A percentile compares a stretch with the other conserved stretches of the same genome.
Evolutionary conservation across 2,113 vertebrate species (phyloP).

Genomic region (Macquaria ambigua): DNA sequence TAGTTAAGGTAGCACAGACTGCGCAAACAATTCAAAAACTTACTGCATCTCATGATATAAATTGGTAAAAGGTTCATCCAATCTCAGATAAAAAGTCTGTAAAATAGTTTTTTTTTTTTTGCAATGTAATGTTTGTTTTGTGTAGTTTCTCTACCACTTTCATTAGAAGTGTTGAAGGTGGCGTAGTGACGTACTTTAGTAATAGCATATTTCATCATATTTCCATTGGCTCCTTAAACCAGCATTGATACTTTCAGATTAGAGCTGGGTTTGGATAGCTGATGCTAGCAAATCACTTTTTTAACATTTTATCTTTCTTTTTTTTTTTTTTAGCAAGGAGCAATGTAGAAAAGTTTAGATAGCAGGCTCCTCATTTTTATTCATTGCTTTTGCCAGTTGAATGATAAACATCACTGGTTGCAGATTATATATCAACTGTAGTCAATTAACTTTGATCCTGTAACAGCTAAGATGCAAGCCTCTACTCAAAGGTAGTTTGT

Average conservation of each 20-base stretch:
- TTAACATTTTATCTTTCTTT: neutral
- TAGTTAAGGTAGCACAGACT: neutral
- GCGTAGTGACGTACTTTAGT: neutral
- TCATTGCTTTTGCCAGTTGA: neutral
- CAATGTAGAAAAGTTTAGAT: neutral
- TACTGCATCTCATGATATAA: neutral
- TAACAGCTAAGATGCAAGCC: neutral
- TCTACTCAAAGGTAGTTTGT: neutral
- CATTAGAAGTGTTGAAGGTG: neutral
- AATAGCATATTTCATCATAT: neutral
- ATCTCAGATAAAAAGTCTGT: neutral
- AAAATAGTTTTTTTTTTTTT: no score
- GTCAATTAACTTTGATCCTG: conserved; percentile 10
- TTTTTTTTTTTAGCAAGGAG: no score
- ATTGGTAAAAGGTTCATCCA: neutral
- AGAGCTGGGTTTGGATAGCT: neutral
- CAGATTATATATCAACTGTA: conserved; percentile 2
- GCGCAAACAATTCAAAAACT: no score
- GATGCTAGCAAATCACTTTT: neutral
- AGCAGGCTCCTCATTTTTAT: neutral
- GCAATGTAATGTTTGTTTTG: neutral
- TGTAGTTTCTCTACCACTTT: no score
- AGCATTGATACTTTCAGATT: neutral
- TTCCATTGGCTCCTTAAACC: neutral
- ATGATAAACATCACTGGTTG: neutral